Percentiles rank a stretch among this genome's conserved stretches.
These are phyloP conservation scores for Paralichthys olivaceus DNA, from an alignment of 2,113 vertebrate species.

Conservation along the genomic window DNA sequence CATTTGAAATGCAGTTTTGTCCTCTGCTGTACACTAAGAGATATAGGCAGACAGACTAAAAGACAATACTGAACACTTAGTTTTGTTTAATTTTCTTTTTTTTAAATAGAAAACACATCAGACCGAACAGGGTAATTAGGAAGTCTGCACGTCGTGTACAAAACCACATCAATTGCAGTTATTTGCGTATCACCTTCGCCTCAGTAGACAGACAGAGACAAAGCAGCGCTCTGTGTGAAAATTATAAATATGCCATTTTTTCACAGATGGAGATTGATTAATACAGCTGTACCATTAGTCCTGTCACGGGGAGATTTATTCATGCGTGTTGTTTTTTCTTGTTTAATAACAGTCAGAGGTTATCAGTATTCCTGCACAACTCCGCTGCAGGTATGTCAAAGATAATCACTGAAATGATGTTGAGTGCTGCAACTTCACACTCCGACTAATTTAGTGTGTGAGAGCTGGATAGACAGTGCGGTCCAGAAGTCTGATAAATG, in stretches of 20 bases:
- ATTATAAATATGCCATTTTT: conserved; percentile 50
- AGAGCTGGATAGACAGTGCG: background rate
- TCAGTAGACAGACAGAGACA: conserved; percentile 32
- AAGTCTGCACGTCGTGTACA: conserved; percentile 22
- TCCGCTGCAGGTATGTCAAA: conserved; percentile 27
- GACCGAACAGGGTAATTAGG: background rate
- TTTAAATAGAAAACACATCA: background rate
- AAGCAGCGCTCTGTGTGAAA: conserved; percentile 13
- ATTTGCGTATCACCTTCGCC: conserved; percentile 26
- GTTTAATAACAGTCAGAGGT: conserved; percentile 37
- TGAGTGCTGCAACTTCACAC: conserved; percentile 31
- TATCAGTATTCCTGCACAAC: conserved; percentile 59
- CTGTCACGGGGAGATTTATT: conserved; percentile 51
- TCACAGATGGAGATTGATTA: conserved; percentile 62
- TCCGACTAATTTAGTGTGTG: conserved; percentile 14
- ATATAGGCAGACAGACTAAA: background rate
- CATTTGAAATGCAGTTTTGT: background rate
- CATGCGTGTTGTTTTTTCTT: conserved; percentile 41
- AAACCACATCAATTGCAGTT: conserved; percentile 49
- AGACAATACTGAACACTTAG: background rate
- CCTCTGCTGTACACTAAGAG: too few species aligned
- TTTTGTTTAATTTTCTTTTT: background rate
- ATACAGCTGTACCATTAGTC: conserved; percentile 61
- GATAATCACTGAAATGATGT: conserved; percentile 51
- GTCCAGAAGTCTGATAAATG: background rate